A percentile compares a stretch with the other conserved stretches of the same genome.
phyloP scores from a whole-genome alignment of 2,113 vertebrate genomes.

The Suncus etruscus region DNA sequence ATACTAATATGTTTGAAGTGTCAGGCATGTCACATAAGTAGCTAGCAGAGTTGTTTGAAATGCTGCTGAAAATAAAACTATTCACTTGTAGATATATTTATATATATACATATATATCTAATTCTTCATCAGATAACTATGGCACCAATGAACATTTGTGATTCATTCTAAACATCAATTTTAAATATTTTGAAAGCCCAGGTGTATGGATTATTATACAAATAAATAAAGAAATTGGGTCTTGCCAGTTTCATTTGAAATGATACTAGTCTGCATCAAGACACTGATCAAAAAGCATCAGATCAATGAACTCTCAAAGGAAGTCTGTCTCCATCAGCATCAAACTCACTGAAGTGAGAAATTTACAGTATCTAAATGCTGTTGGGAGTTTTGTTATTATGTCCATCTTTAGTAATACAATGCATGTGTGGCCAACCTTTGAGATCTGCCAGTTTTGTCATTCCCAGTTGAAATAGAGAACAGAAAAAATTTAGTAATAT shows the following conservation, averaged over 20 bases:
- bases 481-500: slow-evolving; percentile 26
- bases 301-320: slow-evolving; percentile 87
- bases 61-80: slow-evolving; percentile 48
- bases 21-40: slow-evolving; percentile 52
- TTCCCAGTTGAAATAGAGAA: slow-evolving; percentile 45
- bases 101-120: background rate
- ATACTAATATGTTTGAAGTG: slow-evolving; percentile 66
- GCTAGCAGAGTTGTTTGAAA: slow-evolving; percentile 31
- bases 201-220: slow-evolving; percentile 14
- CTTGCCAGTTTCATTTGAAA: slow-evolving; percentile 76
- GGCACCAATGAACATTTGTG: slow-evolving; percentile 5
- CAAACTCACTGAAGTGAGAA: slow-evolving; percentile 91
- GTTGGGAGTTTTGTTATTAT: slow-evolving; percentile 88
- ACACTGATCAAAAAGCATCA: slow-evolving; percentile 87
- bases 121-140: background rate
- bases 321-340: slow-evolving; percentile 91
- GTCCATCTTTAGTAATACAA: slow-evolving; percentile 90
- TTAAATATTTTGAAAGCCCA: slow-evolving; percentile 62
- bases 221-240: slow-evolving; percentile 70
- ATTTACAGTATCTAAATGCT: slow-evolving; percentile 90
- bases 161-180: slow-evolving; percentile 63
- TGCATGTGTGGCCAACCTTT: slow-evolving; percentile 78
- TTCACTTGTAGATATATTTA: slow-evolving; percentile 40
- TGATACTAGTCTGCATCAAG: slow-evolving; percentile 81
- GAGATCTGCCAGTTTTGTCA: slow-evolving; percentile 46